Evolutionary conservation across 1,140 invertebrate species (phyloP).

Genomic region (Archivesica marissinica): DNA sequence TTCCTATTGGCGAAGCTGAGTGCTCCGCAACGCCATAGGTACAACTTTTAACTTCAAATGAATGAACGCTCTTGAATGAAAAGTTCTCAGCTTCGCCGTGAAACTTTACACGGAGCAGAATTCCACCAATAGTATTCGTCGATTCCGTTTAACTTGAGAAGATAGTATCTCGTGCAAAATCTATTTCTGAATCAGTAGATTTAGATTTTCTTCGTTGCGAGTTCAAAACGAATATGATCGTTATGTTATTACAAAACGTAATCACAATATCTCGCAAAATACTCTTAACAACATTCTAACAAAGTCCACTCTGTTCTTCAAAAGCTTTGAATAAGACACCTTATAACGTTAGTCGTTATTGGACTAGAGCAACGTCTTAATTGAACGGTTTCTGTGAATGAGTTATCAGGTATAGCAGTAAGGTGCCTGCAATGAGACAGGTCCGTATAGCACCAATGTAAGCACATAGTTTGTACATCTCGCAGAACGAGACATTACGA

Average conservation of each 20-base stretch:
- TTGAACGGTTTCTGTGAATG: background rate
- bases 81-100: background rate
- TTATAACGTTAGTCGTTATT: background rate
- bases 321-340: background rate
- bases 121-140: constrained; percentile 33
- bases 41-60: constrained; percentile 23
- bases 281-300: background rate
- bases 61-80: constrained; percentile 43
- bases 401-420: background rate
- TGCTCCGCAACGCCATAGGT: background rate
- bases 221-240: too few species aligned
- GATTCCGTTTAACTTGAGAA: constrained; percentile 21
- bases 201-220: too few species aligned
- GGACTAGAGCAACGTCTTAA: background rate
- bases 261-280: background rate
- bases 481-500: constrained; percentile 8
- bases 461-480: constrained; percentile 1
- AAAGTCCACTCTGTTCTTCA: background rate
- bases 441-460: background rate
- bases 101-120: constrained; percentile 6
- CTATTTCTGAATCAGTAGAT: too few species aligned
- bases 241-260: too few species aligned
- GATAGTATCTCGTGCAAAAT: background rate
- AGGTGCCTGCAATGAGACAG: background rate
- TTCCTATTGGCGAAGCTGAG: background rate